These are phyloP conservation scores for Ochropacha duplaris DNA, from an alignment of 2,888 invertebrate genomes.

Conservation along the genomic window DNA sequence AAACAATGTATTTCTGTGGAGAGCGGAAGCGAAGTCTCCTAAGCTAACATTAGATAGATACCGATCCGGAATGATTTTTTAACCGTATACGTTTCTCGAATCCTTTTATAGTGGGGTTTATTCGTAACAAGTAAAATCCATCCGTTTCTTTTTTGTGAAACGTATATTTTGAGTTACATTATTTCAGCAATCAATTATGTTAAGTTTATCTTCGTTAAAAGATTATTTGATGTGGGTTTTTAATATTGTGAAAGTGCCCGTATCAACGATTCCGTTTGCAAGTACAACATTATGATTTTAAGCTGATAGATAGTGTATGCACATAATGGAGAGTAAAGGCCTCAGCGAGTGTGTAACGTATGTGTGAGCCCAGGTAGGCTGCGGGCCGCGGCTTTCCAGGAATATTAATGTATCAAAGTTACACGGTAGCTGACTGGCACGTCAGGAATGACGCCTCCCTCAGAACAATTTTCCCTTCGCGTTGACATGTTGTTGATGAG, in stretches of 20 bases:
- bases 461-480: constrained; percentile 37
- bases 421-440: constrained; percentile 24
- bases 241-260: no score
- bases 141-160: neutral
- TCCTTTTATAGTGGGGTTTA: neutral
- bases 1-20: constrained; percentile 10
- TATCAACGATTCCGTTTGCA: no score
- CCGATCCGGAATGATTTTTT: constrained; percentile 13
- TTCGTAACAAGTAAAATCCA: neutral
- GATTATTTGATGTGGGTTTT: no score
- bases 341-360: neutral
- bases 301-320: neutral
- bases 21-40: constrained; percentile 13
- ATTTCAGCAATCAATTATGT: neutral
- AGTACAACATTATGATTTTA: neutral
- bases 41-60: constrained; percentile 15
- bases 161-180: neutral
- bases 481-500: constrained; percentile 35
- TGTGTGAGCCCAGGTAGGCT: constrained; percentile 26
- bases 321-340: constrained; percentile 6
- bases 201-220: no score
- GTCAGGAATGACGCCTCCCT: constrained; percentile 27
- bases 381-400: constrained; percentile 20
- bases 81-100: constrained; percentile 9
- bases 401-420: constrained; percentile 44